Conservation (phyloP, 2,113 vertebrate genomes). For the Heterotilapia buettikoferi region DNA sequence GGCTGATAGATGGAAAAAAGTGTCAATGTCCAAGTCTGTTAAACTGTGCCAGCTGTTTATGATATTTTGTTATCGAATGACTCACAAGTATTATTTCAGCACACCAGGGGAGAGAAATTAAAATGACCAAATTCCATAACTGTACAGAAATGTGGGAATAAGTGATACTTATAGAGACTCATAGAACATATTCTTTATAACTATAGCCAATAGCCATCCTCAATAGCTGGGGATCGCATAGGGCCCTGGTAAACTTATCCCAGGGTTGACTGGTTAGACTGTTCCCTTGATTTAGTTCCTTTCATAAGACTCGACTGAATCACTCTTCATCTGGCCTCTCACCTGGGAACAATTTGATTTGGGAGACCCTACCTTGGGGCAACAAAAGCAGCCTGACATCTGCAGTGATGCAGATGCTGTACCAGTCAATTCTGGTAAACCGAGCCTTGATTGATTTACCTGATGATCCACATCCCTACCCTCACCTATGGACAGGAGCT, state of each 20-base stretch:
- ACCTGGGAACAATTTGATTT: neutral
- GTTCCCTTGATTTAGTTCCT: neutral
- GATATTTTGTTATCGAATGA: neutral
- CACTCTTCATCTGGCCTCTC: neutral
- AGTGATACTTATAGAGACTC: neutral
- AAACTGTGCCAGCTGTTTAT: neutral
- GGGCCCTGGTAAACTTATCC: neutral
- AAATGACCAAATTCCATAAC: neutral
- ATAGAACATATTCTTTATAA: neutral
- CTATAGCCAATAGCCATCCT: neutral
- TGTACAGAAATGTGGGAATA: neutral
- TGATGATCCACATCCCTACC: neutral
- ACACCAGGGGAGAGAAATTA: neutral
- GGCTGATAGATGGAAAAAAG: neutral
- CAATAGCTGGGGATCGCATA: neutral
- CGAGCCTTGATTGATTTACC: neutral
- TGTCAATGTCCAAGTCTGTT: neutral
- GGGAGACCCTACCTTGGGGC: neutral
- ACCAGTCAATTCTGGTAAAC: neutral
- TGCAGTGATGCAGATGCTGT: neutral
- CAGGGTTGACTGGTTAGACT: neutral
- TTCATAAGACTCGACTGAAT: neutral
- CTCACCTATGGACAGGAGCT: neutral
- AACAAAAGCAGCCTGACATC: neutral
- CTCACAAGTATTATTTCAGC: neutral